Base-by-base conservation (phyloP, 2,888 invertebrate species). In the Drosophila lutescens region DNA sequence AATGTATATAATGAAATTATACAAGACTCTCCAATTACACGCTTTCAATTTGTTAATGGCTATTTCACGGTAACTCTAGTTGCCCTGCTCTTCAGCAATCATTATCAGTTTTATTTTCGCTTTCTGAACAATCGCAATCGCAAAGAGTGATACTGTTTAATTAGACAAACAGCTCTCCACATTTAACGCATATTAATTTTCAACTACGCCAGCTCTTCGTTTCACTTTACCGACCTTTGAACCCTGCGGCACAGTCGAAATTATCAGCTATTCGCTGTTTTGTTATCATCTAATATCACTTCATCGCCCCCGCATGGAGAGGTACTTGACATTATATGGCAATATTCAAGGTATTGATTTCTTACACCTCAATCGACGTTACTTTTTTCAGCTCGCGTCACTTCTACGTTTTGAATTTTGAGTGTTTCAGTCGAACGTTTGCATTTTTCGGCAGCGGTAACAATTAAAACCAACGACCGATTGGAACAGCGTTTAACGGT, bases 391-490 rank as follows among this genome's bases (percentile, higher is more conserved):
- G 2, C 23, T 26, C 26, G 26, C 26, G n/a, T 34, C 12, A 17
- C 15, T 34, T 49, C 17, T 49, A 4, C 12, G 30, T 12, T 32
- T 12, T 44, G 17, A 41, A 8, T 34, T 41, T 43, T 41, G 30
- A 49, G 56, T n/a, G 59, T 62, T 30, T 67, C 78, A 76, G 88
- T 83, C 56, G 78, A 67, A 51, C 67, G 60, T 51, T 62, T 58
- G 60, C 67, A 47, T 72, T 77, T 86, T 84, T 26, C 67, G 55
- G 20, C 44, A 17, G 81, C 59, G 80, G 69, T 86, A 86, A 86
- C 88, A 88, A 84, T 83, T 83, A 83, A 83, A 86, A 78, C 57
- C 72, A 83, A 83, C 88, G 84, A 66, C 72, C 66, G 56, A 56
- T 86, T 86, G 74, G 69, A 68, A 76, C 70, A 57, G 67, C 83